Base-by-base conservation (phyloP, 2,888 invertebrate species). In the Hydrotaea diabolus region DNA sequence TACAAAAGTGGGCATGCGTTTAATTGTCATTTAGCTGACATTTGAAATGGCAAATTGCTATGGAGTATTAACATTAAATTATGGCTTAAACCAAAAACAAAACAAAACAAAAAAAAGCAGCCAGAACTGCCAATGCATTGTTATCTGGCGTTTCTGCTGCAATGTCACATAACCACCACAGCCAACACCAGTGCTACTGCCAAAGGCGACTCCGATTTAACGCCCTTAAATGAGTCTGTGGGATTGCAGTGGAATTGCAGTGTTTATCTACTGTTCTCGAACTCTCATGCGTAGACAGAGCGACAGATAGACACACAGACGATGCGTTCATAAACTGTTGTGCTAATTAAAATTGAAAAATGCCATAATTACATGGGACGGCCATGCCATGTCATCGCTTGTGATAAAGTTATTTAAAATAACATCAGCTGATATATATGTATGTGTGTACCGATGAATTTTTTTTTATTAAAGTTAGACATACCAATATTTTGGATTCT, bases 21-120 rank as follows among this genome's bases (percentile, higher is more conserved):
- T 85, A 86, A 88, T 88, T 87, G 87, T 85, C 86, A 87, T 86
- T 87, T 87, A 88, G 88, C 87, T 86, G 88, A 88, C 88, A 88
- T 86, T 87, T 85, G 86, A 88, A 87, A 87, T 86, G 86, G 86
- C 86, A 86, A 87, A 87, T 87, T 87, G 86, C 85, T 85, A 85
- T 86, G 85, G 83, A 82, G 83, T 82, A 86, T 86, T 86, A 81
- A 81, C 79, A 83, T 83, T 86, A 85, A 80, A 85, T 82, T 85
- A 83, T 79, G 80, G 75, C 74, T 86, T 83, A 77, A 85, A 85
- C 53, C 19, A 19, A 66, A 69, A 23, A 46, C 13, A 21, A 21
- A 66, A 8, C 0, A 31, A 13, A 31, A n/a, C n/a, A n/a, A n/a
- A n/a, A n/a, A n/a, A n/a, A n/a, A n/a, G n/a, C n/a, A n/a, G n/a